These are phyloP conservation scores for Brachypteracias leptosomus DNA, from an alignment of 2,113 vertebrate genomes.

Conservation along the genomic window DNA sequence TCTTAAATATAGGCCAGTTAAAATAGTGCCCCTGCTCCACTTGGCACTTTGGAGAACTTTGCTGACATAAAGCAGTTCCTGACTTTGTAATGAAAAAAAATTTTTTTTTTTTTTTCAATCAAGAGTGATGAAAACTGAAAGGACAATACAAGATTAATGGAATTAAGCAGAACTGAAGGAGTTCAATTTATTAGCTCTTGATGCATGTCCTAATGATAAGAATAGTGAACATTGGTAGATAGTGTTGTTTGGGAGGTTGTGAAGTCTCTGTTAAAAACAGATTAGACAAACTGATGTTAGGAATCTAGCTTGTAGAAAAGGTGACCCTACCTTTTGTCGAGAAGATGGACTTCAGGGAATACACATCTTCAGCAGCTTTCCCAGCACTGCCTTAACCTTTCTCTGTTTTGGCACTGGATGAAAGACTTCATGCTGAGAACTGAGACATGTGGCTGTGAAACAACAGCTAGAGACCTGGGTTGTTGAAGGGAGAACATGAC, in stretches of 20 bases:
- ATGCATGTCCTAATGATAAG: background rate
- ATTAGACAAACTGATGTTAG: background rate
- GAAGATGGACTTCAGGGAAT: background rate
- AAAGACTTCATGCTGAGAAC: background rate
- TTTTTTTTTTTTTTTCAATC: background rate
- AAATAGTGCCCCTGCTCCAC: background rate
- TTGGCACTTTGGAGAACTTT: background rate
- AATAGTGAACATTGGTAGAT: background rate
- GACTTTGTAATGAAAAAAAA: background rate
- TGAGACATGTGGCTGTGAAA: background rate
- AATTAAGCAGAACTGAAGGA: background rate
- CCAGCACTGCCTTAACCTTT: background rate
- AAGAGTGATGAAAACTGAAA: background rate
- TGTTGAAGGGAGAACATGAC: background rate
- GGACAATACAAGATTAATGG: background rate
- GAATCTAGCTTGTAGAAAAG: background rate
- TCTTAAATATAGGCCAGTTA: conserved; percentile 37
- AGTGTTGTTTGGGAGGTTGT: background rate
- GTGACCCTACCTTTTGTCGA: background rate
- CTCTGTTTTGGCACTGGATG: background rate
- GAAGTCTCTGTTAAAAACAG: background rate
- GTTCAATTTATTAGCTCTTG: background rate
- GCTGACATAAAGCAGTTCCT: background rate
- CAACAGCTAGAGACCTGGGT: background rate
- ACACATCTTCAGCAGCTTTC: background rate